Evolutionary conservation across 2,797 vertebrate genomes (phyloP).

Genomic region (Galago senegalensis): DNA sequence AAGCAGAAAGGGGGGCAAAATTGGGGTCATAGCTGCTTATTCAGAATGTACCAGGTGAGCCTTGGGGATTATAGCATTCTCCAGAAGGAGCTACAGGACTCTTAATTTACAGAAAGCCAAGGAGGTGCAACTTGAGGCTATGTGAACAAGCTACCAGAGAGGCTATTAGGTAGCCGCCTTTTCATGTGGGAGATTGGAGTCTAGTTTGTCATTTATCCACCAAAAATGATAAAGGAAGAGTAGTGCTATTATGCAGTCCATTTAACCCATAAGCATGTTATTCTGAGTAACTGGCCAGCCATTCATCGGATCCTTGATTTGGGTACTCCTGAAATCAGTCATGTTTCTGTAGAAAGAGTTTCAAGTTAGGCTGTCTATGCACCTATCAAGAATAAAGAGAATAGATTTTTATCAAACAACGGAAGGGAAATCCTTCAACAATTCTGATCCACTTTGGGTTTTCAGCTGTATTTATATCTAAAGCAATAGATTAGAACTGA

Average conservation of each 20-base stretch:
- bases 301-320: conserved; percentile 71
- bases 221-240: conserved; percentile 22
- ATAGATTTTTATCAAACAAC: conserved; percentile 80
- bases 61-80: conserved; percentile 79
- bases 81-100: conserved; percentile 61
- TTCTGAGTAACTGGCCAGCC: conserved; percentile 61
- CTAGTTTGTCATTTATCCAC: conserved; percentile 49
- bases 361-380: conserved; percentile 87
- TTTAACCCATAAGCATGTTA: conserved; percentile 39
- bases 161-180: conserved; percentile 39
- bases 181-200: conserved; percentile 30
- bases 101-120: conserved; percentile 57
- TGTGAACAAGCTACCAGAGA: conserved; percentile 75
- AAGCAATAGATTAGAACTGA: conserved; percentile 80
- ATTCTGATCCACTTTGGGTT: conserved; percentile 73
- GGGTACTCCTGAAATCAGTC: conserved; percentile 81
- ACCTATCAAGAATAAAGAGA: conserved; percentile 83
- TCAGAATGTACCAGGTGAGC: conserved; percentile 85
- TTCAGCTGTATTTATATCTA: conserved; percentile 64
- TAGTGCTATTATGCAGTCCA: conserved; percentile 63
- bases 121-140: conserved; percentile 59
- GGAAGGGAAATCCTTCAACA: conserved; percentile 81
- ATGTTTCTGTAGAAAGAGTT: conserved; percentile 86
- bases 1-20: conserved; percentile 69
- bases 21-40: conserved; percentile 74